phyloP scores from a whole-genome alignment of 1,140 invertebrate genomes.

The Dendrolimus kikuchii region DNA sequence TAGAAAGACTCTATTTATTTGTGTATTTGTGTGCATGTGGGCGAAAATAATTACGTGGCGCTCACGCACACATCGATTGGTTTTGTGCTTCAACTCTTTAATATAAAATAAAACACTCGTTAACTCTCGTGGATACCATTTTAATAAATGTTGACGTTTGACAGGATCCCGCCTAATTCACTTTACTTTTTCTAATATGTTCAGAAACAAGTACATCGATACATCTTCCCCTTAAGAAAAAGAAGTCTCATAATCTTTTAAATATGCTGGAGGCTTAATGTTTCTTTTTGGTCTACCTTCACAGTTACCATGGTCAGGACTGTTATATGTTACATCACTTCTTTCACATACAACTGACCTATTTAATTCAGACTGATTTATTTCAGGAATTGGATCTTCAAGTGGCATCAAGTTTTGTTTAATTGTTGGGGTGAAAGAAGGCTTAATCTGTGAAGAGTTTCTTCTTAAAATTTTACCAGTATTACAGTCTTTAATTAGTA shows the following conservation, averaged over 20 bases:
- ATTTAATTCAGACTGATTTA: neutral
- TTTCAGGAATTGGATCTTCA: neutral
- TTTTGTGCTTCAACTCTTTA: no score
- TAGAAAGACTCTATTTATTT: no score
- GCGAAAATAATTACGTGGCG: no score
- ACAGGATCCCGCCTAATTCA: no score
- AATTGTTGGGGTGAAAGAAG: neutral
- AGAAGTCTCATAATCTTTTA: conserved; percentile 1
- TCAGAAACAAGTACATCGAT: no score
- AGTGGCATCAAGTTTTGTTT: neutral
- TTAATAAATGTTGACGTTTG: no score
- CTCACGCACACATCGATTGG: no score
- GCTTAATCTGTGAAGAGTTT: conserved; percentile 4
- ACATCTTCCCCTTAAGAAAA: neutral
- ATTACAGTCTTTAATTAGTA: neutral
- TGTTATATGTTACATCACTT: neutral
- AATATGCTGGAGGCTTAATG: neutral
- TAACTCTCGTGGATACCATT: no score
- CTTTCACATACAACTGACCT: neutral
- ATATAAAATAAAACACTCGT: no score
- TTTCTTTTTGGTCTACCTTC: neutral
- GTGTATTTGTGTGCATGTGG: no score
- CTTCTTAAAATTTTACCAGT: conserved; percentile 1
- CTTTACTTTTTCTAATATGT: neutral
- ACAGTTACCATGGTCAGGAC: neutral